Evolutionary conservation across 2,888 invertebrate species (phyloP).

Genomic region (Tetragnatha montana): DNA sequence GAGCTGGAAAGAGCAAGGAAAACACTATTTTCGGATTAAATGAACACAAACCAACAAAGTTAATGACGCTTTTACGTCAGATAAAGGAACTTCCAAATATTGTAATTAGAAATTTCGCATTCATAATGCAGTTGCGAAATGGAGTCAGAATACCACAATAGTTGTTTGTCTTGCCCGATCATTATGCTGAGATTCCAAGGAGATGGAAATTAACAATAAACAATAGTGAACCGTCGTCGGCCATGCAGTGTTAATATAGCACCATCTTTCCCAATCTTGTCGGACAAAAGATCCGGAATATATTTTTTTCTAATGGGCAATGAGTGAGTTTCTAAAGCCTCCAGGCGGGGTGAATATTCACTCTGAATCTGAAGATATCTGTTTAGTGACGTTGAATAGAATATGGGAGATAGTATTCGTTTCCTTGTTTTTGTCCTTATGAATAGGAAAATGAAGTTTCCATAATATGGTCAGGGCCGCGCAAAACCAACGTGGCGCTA

Average conservation of each 20-base stretch:
- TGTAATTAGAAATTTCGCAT: background rate
- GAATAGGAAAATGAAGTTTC: background rate
- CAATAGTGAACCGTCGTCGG: slow-evolving; percentile 20
- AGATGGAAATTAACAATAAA: slow-evolving; percentile 39
- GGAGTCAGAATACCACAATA: slow-evolving; percentile 28
- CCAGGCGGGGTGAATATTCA: background rate
- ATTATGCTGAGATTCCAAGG: slow-evolving; percentile 37
- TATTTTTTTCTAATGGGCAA: background rate
- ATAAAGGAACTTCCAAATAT: background rate
- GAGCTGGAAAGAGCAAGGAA: too few relatives aligned
- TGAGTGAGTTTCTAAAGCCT: background rate
- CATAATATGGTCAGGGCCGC: too few relatives aligned
- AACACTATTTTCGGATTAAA: too few relatives aligned
- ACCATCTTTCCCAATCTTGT: slow-evolving; percentile 19
- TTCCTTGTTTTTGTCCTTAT: background rate
- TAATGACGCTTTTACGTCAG: too few relatives aligned
- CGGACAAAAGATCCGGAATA: background rate
- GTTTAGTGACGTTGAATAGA: background rate
- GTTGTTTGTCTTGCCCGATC: slow-evolving; percentile 18
- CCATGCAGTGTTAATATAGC: background rate
- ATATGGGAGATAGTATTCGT: background rate
- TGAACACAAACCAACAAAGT: too few relatives aligned
- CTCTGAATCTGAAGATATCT: background rate
- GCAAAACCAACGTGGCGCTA: too few relatives aligned
- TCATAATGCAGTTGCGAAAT: slow-evolving; percentile 13